Conservation (phyloP, 2,888 invertebrate species). For the Rhabditoides inermis region DNA sequence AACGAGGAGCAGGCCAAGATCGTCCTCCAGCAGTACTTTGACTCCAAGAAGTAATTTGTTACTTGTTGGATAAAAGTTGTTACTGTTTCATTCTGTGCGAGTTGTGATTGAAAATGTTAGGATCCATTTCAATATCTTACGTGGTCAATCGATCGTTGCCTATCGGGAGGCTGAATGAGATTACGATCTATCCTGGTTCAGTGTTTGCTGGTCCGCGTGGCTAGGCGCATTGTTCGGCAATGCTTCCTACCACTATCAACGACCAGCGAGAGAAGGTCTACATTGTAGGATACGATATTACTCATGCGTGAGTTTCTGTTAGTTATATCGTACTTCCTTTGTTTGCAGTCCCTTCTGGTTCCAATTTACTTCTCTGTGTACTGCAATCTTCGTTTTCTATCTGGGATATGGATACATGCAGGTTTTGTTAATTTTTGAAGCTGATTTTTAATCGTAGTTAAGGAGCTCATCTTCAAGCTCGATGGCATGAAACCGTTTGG, state of each 20-base stretch:
- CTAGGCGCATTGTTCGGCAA: no score
- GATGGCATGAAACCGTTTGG: constrained; percentile 80
- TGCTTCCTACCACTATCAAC: neutral
- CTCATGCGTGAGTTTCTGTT: constrained; percentile 22
- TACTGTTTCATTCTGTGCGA: constrained; percentile 13
- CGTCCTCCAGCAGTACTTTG: constrained; percentile 86
- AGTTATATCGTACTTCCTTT: neutral
- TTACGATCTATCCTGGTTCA: no score
- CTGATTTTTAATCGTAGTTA: constrained; percentile 5
- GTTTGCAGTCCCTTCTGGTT: constrained; percentile 34
- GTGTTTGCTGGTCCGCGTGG: no score
- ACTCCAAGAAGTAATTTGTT: constrained; percentile 53
- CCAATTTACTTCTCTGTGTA: constrained; percentile 62
- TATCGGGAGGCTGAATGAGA: no score
- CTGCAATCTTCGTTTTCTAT: constrained; percentile 77
- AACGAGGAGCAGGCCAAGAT: constrained; percentile 91
- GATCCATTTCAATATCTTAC: no score
- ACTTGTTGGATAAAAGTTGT: constrained; percentile 29
- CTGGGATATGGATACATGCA: constrained; percentile 73
- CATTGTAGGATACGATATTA: constrained; percentile 35
- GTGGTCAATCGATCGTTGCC: no score
- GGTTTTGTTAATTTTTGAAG: constrained; percentile 4
- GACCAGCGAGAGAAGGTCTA: neutral
- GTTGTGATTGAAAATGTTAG: no score
- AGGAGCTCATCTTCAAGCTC: constrained; percentile 82